These are phyloP conservation scores for Phaethornis superciliosus DNA, from an alignment of 2,113 vertebrate genomes.

Conservation along the genomic window DNA sequence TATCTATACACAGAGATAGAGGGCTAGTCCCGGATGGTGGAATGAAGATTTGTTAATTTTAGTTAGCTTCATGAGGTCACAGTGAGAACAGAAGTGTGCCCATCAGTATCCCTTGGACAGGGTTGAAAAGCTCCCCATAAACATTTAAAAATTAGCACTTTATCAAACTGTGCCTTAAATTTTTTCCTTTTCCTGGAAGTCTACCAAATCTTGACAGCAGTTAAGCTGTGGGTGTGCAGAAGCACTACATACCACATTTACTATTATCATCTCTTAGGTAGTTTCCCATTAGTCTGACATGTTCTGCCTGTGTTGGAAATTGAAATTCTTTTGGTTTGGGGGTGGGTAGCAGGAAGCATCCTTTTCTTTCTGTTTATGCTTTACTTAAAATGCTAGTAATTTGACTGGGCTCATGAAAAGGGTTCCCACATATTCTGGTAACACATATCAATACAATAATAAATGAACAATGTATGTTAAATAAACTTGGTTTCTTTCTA, in stretches of 20 bases:
- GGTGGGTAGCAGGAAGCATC: not conserved
- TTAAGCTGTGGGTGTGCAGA: slow-evolving; percentile 60
- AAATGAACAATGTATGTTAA: not conserved
- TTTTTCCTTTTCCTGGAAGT: slow-evolving; percentile 59
- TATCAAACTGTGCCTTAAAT: slow-evolving; percentile 62
- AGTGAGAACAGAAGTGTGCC: slow-evolving; percentile 58
- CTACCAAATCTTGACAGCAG: slow-evolving; percentile 67
- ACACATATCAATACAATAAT: not conserved
- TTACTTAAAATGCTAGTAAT: not conserved
- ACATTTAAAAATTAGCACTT: slow-evolving; percentile 65
- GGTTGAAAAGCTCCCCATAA: slow-evolving; percentile 50
- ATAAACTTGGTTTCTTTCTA: not conserved
- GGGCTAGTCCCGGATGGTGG: not conserved
- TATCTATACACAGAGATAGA: not conserved
- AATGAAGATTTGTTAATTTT: slow-evolving; percentile 59
- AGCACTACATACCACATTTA: slow-evolving; percentile 34
- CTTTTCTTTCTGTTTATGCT: not conserved
- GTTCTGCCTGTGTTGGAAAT: not conserved
- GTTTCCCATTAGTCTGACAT: not conserved
- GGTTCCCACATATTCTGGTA: not conserved
- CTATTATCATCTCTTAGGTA: slow-evolving; percentile 46
- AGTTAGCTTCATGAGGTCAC: slow-evolving; percentile 56
- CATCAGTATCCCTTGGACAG: slow-evolving; percentile 64
- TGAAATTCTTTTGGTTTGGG: not conserved
- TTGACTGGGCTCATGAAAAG: not conserved